Evolutionary conservation across 2,888 invertebrate genomes (phyloP).

Genomic region (Barypeithes pellucidus): DNA sequence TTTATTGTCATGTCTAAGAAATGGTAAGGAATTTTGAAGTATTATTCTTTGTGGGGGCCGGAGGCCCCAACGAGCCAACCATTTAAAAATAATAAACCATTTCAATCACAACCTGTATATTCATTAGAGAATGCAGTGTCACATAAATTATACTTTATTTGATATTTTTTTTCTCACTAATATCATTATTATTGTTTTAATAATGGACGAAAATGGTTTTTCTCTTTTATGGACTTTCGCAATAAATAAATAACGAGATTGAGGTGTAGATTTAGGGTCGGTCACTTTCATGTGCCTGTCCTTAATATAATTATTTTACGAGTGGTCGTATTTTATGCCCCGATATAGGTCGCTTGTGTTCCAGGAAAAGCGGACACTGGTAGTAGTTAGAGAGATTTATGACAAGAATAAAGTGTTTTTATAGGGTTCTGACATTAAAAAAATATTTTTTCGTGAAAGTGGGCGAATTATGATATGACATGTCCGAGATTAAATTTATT

Average conservation of each 20-base stretch:
- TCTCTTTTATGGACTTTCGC: constrained; percentile 8
- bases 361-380: constrained; percentile 16
- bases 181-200: constrained; percentile 13
- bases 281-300: constrained; percentile 22
- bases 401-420: constrained; percentile 21
- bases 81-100: too few relatives aligned
- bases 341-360: constrained; percentile 27
- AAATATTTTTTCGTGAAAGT: constrained; percentile 4
- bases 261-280: constrained; percentile 29
- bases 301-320: constrained; percentile 34
- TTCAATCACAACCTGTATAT: too few relatives aligned
- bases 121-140: not conserved
- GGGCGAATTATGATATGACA: constrained; percentile 14
- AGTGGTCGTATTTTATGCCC: constrained; percentile 22
- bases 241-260: constrained; percentile 27
- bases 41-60: too few relatives aligned
- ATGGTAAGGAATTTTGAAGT: too few relatives aligned
- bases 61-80: too few relatives aligned
- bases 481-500: constrained; percentile 3
- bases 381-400: constrained; percentile 30
- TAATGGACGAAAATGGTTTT: constrained; percentile 11
- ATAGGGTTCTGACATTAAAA: constrained; percentile 1
- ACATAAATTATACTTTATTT: not conserved
- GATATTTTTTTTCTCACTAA: not conserved
- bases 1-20: too few relatives aligned